Conservation (phyloP, 2,113 vertebrate species). For the Cacatua alba region DNA sequence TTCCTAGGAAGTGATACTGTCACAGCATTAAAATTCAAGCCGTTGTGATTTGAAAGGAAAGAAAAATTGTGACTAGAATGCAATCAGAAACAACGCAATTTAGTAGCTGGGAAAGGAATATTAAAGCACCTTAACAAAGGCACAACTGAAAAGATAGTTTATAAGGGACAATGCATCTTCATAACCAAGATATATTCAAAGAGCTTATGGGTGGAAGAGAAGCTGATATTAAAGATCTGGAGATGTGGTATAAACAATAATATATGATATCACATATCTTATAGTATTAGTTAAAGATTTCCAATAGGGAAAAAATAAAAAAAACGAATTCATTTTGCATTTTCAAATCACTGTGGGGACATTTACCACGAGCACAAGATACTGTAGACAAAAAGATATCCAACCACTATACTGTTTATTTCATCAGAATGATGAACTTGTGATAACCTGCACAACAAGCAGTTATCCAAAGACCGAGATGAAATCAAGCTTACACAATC, state of each 20-base stretch:
- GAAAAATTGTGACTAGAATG: not conserved
- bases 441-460: not conserved
- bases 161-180: not conserved
- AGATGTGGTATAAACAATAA: not conserved
- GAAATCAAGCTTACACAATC: not conserved
- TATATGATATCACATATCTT: not conserved
- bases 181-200: not conserved
- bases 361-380: not conserved
- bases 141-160: not conserved
- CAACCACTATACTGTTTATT: not conserved
- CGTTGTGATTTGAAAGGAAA: not conserved
- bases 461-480: not conserved
- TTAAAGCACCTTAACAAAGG: not conserved
- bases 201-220: not conserved
- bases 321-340: not conserved
- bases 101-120: not conserved
- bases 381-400: not conserved
- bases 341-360: not conserved
- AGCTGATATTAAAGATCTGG: not conserved
- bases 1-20: not conserved
- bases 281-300: not conserved
- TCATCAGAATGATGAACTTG: not conserved
- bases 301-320: too few relatives aligned
- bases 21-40: not conserved
- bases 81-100: not conserved